Base-by-base conservation (phyloP, 1,140 invertebrate species). In the Trichonephila inaurata region DNA sequence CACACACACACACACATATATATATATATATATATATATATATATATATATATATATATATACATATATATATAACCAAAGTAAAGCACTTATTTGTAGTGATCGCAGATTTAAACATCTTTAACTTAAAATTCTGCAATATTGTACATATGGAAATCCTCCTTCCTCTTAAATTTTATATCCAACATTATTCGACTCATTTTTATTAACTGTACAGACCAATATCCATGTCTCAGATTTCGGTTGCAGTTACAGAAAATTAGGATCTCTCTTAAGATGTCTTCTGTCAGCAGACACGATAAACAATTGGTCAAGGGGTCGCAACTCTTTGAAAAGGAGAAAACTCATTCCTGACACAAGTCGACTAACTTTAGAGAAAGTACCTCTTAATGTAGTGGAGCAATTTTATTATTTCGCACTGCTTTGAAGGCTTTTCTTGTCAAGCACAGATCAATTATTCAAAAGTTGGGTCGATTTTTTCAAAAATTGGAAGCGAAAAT, bases 401-500 rank as follows among this genome's bases (percentile, higher is more conserved):
- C 51, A 61, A 77, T 77, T 91, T 91, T 60, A 64, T 85, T 91
- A 91, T 85, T 91, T 85, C 51, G 14, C 33, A 51, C 28, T 44
- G 77, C 83, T 91, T 40, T 51, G 77, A 82, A 51, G 33, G 90
- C 60, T 85, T 91, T 91, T 83, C 90, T 91, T 91, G 77, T 85
- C 90, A 64, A n/a, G 69, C 12, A 66, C 58, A 91, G 81, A 91
- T 91, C 77, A 91, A 91, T 91, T 91, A 91, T 91, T 91, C 81
- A 91, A 91, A 91, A 85, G 60, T 85, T 82, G 21, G 58, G 77
- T 61, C 40, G 81, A 83, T 91, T 91, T 85, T 83, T 62, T 40
- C 1, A 40, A 81, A 91, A 85, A 91, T 85, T 91, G 81, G 90
- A 91, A 91, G 81, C 21, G 72, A 91, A 91, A 81, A 82, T 58